These are phyloP conservation scores for Mellilla xanthometata DNA, from an alignment of 2,888 invertebrate species.

Conservation along the genomic window DNA sequence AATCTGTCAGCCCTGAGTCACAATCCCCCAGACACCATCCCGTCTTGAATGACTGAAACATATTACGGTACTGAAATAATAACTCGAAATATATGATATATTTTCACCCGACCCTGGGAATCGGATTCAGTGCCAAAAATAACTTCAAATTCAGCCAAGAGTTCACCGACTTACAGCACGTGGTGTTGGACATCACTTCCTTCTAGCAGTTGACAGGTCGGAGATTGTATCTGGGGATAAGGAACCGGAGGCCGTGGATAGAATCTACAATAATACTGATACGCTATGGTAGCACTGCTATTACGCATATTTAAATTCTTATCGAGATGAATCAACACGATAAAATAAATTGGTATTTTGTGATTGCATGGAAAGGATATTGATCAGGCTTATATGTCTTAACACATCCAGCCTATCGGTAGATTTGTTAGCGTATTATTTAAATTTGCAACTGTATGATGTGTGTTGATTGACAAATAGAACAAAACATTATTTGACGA, in stretches of 20 bases:
- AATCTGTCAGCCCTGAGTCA: slow-evolving; percentile 1
- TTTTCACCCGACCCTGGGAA: slow-evolving; percentile 34
- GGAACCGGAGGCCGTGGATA: slow-evolving; percentile 20
- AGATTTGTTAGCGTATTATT: too few relatives aligned
- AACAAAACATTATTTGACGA: too few relatives aligned
- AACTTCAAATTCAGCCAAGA: slow-evolving; percentile 34
- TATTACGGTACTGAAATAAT: slow-evolving; percentile 9
- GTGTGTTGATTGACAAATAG: too few relatives aligned
- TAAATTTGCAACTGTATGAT: too few relatives aligned
- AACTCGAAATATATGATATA: slow-evolving; percentile 24
- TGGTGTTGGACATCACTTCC: slow-evolving; percentile 24
- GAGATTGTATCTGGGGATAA: slow-evolving; percentile 29
- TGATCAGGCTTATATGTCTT: too few relatives aligned
- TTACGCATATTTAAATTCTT: slow-evolving; percentile 11
- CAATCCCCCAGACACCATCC: slow-evolving; percentile 5
- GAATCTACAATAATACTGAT: slow-evolving; percentile 18
- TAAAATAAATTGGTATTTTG: slow-evolving; percentile 4
- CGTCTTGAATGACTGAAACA: slow-evolving; percentile 14
- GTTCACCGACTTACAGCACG: slow-evolving; percentile 39
- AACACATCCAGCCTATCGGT: too few relatives aligned
- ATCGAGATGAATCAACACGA: background rate
- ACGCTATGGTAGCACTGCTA: background rate
- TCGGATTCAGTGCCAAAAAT: slow-evolving; percentile 55
- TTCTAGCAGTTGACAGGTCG: slow-evolving; percentile 15
- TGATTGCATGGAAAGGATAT: too few relatives aligned